phyloP scores from a whole-genome alignment of 2,797 vertebrate species.

The Mastacembelus armatus region DNA sequence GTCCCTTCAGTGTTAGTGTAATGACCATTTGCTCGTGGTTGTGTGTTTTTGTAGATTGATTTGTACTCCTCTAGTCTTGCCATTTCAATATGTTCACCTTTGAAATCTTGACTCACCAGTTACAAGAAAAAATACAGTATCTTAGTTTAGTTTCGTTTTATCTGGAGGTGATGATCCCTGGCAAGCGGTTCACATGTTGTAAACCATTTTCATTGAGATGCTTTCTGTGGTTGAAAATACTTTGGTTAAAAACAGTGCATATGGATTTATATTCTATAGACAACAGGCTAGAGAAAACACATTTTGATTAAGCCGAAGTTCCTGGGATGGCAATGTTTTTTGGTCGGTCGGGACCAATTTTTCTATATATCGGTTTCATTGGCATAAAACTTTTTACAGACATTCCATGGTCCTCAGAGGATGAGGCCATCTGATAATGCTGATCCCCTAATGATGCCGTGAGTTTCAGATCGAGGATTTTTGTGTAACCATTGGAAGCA shows the following conservation, averaged over 20 bases:
- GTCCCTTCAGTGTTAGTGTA: background rate
- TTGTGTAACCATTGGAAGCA: background rate
- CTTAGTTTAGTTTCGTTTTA: no score
- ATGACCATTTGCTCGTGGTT: conserved; percentile 5
- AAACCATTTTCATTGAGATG: no score
- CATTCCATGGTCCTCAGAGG: background rate
- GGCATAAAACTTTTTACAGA: background rate
- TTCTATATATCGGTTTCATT: background rate
- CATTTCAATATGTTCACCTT: no score
- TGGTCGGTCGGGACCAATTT: background rate
- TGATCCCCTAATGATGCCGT: no score
- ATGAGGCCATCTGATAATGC: background rate
- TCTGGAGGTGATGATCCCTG: no score
- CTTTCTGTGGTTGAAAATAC: no score
- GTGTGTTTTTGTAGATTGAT: conserved; percentile 3
- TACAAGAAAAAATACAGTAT: background rate
- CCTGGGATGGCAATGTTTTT: background rate
- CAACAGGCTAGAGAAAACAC: no score
- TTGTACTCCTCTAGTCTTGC: conserved; percentile 1
- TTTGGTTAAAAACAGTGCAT: no score
- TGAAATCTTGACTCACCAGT: background rate
- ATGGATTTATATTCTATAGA: no score
- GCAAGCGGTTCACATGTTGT: no score
- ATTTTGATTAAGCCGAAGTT: no score
- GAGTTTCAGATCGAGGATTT: background rate